Evolutionary conservation across 2,888 invertebrate species (phyloP).

Genomic region (Parasteatoda lunata): DNA sequence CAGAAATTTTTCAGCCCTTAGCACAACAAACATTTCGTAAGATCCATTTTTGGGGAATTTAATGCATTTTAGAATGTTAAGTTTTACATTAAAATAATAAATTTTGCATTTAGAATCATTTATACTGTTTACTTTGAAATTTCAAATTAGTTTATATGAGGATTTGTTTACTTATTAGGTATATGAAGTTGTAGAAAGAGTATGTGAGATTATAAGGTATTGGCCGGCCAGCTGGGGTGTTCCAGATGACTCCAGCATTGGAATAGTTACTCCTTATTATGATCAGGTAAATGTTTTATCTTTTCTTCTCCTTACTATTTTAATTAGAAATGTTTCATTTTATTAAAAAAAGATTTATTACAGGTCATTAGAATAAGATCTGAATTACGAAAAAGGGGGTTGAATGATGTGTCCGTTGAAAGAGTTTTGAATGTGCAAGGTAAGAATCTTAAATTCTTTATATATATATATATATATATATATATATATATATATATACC

Average conservation of each 20-base stretch:
- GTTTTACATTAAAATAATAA: neutral
- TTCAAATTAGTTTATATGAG: neutral
- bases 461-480: too few relatives aligned
- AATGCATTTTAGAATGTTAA: too few relatives aligned
- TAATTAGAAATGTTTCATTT: neutral
- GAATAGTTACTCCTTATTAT: conserved; percentile 88
- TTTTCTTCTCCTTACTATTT: neutral
- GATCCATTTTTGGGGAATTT: too few relatives aligned
- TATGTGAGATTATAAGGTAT: conserved; percentile 81
- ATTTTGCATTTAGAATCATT: neutral
- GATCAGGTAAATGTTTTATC: conserved; percentile 79
- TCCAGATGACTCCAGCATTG: conserved; percentile 83
- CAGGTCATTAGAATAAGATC: conserved; percentile 80
- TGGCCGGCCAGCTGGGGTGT: conserved; percentile 87
- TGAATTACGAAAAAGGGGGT: conserved; percentile 83
- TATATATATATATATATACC: too few relatives aligned
- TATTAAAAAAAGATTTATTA: neutral
- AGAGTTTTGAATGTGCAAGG: too few relatives aligned
- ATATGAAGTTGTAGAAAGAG: conserved; percentile 85
- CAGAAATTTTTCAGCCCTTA: too few relatives aligned
- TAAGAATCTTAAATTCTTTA: too few relatives aligned
- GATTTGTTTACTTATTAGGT: conserved; percentile 74
- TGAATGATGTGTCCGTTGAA: too few relatives aligned
- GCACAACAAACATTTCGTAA: too few relatives aligned
- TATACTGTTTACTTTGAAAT: neutral